These are phyloP conservation scores for Apocrypta bakeri DNA, from an alignment of 1,140 invertebrate genomes.

Conservation along the genomic window DNA sequence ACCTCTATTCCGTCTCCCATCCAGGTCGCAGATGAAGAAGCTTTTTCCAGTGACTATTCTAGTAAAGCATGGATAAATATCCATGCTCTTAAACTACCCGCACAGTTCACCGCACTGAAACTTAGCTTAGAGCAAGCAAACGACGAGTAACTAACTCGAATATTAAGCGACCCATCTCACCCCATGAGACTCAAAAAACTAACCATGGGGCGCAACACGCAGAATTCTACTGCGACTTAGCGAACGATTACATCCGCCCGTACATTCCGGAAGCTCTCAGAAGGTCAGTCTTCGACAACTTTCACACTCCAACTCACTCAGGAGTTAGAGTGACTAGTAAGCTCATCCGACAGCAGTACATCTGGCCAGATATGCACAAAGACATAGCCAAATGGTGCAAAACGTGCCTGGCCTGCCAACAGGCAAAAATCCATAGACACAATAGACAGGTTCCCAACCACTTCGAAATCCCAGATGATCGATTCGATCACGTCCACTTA, in stretches of 20 bases:
- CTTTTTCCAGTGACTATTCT: no score
- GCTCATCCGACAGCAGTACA: conserved; percentile 52
- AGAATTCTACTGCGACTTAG: conserved; percentile 52
- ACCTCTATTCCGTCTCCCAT: no score
- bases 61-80: background rate
- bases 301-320: conserved; percentile 59
- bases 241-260: conserved; percentile 53
- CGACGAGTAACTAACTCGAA: conserved; percentile 55
- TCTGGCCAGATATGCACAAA: conserved; percentile 58
- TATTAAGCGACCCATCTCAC: conserved; percentile 10
- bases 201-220: conserved; percentile 5
- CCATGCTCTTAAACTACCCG: background rate
- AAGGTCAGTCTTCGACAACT: conserved; percentile 54
- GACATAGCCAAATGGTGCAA: no score
- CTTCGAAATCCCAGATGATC: conserved; percentile 26
- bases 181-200: background rate
- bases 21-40: no score
- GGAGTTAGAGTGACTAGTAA: conserved; percentile 51
- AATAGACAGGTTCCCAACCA: background rate
- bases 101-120: background rate
- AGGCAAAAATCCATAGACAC: conserved; percentile 58
- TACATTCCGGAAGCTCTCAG: conserved; percentile 56
- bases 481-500: conserved; percentile 72
- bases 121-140: conserved; percentile 38
- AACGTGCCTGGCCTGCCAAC: conserved; percentile 57